These are phyloP conservation scores for Ceramica pisi DNA, from an alignment of 2,888 invertebrate species.

Conservation along the genomic window DNA sequence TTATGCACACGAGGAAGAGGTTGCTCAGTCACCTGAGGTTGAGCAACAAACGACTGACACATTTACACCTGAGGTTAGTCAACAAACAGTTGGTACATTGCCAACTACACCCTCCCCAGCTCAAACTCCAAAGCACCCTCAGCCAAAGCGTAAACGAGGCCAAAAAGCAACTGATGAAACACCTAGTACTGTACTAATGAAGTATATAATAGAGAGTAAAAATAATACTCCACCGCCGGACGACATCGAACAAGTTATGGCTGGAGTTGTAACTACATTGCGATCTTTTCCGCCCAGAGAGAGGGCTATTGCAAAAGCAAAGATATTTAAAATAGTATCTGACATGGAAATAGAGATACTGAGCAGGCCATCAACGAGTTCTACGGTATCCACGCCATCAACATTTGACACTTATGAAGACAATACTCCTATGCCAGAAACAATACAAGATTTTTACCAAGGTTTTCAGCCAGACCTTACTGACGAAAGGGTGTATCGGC, in stretches of 20 bases:
- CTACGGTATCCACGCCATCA: conserved; percentile 37
- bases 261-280: conserved; percentile 36
- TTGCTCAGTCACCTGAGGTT: conserved; percentile 53
- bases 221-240: conserved; percentile 45
- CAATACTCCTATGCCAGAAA: conserved; percentile 51
- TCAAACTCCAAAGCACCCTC: conserved; percentile 36
- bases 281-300: conserved; percentile 56
- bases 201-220: conserved; percentile 54
- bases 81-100: conserved; percentile 39
- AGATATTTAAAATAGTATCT: conserved; percentile 60
- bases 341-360: conserved; percentile 61
- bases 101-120: conserved; percentile 49
- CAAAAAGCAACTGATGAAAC: conserved; percentile 36
- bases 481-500: conserved; percentile 50
- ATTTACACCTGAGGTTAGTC: conserved; percentile 42
- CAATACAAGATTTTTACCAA: conserved; percentile 46
- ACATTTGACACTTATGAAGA: conserved; percentile 37
- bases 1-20: conserved; percentile 28
- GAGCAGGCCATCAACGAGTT: conserved; percentile 45
- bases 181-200: conserved; percentile 47
- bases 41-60: conserved; percentile 49
- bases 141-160: conserved; percentile 42
- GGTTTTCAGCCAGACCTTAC: conserved; percentile 29
- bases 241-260: conserved; percentile 53
- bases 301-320: conserved; percentile 61